Conservation (phyloP, 2,888 invertebrate genomes). For the Sabatieria punctata region DNA sequence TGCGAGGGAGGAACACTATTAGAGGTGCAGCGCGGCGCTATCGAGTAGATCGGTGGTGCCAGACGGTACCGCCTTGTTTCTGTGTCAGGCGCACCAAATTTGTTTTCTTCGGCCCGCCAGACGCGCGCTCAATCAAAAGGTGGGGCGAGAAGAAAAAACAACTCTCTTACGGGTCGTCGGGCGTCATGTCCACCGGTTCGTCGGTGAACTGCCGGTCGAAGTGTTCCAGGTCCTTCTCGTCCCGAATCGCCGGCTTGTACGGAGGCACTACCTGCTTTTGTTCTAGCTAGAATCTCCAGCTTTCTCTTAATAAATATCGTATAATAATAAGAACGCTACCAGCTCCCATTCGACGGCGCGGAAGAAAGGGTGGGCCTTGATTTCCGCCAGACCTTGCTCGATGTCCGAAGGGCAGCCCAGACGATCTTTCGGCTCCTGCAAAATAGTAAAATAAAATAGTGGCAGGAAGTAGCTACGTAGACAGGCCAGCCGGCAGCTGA, state of each 20-base stretch:
- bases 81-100: too few relatives aligned
- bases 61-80: too few relatives aligned
- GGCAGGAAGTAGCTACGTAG: constrained; percentile 2
- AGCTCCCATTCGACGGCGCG: constrained; percentile 95
- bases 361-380: constrained; percentile 90
- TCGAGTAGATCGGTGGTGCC: too few relatives aligned
- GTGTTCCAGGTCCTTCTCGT: constrained; percentile 91
- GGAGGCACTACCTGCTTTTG: constrained; percentile 94
- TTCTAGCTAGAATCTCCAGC: constrained; percentile 70
- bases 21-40: too few relatives aligned
- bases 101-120: too few relatives aligned
- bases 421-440: constrained; percentile 67
- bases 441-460: constrained; percentile 9
- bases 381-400: constrained; percentile 76
- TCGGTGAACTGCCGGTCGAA: constrained; percentile 99
- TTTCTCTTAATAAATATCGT: too few relatives aligned
- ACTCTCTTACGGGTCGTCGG: constrained; percentile 1
- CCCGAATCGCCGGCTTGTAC: constrained; percentile 85
- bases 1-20: too few relatives aligned
- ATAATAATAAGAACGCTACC: constrained; percentile 50
- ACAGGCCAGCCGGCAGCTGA: too few relatives aligned
- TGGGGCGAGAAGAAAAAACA: not conserved
- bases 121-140: too few relatives aligned
- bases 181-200: constrained; percentile 55
- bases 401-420: constrained; percentile 63